These are phyloP conservation scores for Chlamydotis undulata DNA, from an alignment of 2,113 vertebrate genomes.

Conservation along the genomic window DNA sequence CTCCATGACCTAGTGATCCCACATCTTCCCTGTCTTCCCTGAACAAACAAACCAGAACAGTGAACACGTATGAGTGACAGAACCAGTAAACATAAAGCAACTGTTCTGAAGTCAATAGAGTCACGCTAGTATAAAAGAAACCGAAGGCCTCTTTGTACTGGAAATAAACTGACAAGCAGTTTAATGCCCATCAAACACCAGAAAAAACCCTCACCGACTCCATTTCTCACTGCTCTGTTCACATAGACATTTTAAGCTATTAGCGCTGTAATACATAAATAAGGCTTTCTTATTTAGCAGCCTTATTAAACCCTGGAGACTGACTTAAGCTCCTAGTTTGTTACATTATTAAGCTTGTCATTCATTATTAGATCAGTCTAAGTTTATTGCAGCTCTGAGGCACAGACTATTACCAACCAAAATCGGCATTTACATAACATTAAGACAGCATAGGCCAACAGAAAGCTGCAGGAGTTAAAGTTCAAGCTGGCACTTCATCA, in stretches of 20 bases:
- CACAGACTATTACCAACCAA: conserved; percentile 6
- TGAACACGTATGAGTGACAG: rapidly evolving
- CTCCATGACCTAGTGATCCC: background rate
- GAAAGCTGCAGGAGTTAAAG: background rate
- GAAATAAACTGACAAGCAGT: background rate
- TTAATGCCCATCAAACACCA: background rate
- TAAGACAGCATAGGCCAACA: background rate
- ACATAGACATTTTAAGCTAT: background rate
- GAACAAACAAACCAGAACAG: background rate
- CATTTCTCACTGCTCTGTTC: background rate
- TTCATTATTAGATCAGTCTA: conserved; percentile 45
- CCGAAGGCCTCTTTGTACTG: background rate
- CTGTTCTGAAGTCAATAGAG: background rate
- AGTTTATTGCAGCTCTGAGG: conserved; percentile 31
- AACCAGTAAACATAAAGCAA: background rate
- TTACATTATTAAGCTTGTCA: conserved; percentile 51
- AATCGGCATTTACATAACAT: background rate
- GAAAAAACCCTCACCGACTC: rapidly evolving
- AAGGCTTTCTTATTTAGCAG: conserved; percentile 42
- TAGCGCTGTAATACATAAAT: conserved; percentile 16
- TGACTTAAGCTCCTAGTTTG: conserved; percentile 16
- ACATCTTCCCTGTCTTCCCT: background rate
- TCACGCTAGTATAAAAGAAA: background rate
- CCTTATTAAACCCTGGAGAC: conserved; percentile 45
- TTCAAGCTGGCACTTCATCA: background rate